These are phyloP conservation scores for Bettongia penicillata DNA, from an alignment of 2,113 vertebrate genomes.

Conservation along the genomic window DNA sequence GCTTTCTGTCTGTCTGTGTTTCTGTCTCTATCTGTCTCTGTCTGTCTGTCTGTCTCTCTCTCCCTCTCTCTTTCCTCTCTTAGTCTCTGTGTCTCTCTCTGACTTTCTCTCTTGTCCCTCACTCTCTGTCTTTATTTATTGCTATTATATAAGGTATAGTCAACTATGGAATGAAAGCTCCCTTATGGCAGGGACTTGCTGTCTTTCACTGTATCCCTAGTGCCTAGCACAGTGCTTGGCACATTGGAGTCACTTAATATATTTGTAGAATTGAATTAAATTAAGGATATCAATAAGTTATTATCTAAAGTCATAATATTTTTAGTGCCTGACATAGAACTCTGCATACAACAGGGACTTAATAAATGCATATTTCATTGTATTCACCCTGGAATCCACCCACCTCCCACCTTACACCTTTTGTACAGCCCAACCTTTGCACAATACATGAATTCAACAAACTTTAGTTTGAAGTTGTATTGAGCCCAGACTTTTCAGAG, in stretches of 20 bases:
- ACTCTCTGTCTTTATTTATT: not conserved
- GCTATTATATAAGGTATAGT: not conserved
- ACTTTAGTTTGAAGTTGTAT: not conserved
- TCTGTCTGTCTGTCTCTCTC: not conserved
- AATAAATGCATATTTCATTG: not conserved
- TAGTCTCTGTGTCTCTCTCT: not conserved
- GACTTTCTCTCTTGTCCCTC: not conserved
- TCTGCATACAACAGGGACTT: not conserved
- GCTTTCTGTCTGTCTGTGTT: not conserved
- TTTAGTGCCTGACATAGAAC: not conserved
- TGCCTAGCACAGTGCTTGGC: not conserved
- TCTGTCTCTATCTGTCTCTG: not conserved
- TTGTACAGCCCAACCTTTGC: not conserved
- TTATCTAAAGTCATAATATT: not conserved
- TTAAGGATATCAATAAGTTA: not conserved
- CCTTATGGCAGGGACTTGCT: not conserved
- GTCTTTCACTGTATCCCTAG: not conserved
- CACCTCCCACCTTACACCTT: too few species aligned
- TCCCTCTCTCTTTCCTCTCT: not conserved
- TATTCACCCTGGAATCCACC: not conserved
- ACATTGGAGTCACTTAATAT: not conserved
- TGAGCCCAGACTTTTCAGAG: not conserved
- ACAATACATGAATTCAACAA: fast-evolving
- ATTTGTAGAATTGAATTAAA: not conserved
- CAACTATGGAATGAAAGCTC: not conserved